A percentile compares a stretch with the other conserved stretches of the same genome.
These are phyloP conservation scores for Pachyseris speciosa DNA, from an alignment of 64 coral and sea anemone species.

Conservation along the genomic window DNA sequence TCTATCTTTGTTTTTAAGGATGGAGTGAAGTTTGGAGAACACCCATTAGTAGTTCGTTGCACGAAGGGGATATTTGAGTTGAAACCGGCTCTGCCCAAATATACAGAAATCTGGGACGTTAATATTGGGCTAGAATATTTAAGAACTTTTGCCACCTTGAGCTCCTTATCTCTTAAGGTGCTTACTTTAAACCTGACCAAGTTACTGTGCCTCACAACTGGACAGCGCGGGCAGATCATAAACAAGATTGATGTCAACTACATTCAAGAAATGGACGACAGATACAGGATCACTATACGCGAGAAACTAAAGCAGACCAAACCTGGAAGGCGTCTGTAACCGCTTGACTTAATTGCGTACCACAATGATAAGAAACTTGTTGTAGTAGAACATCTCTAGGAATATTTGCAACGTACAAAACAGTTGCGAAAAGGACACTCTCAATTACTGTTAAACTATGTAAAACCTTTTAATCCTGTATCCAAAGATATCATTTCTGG, in stretches of 20 bases:
- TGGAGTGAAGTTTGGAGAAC: slow-evolving; percentile 32
- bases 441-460: slow-evolving; percentile 23
- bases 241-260: slow-evolving; percentile 24
- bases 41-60: slow-evolving; percentile 37
- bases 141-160: not conserved
- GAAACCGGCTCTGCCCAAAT: slow-evolving; percentile 40
- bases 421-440: not conserved
- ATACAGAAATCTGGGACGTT: slow-evolving; percentile 48
- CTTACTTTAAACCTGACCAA: slow-evolving; percentile 38
- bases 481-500: slow-evolving; percentile 32
- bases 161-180: slow-evolving; percentile 11
- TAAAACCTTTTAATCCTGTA: slow-evolving; percentile 33
- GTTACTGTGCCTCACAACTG: not conserved
- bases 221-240: slow-evolving; percentile 22
- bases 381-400: slow-evolving; percentile 14
- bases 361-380: slow-evolving; percentile 6
- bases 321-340: slow-evolving; percentile 7
- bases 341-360: slow-evolving; percentile 2
- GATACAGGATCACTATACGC: not conserved
- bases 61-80: slow-evolving; percentile 68
- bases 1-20: not conserved
- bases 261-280: slow-evolving; percentile 27
- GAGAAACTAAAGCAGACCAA: slow-evolving; percentile 32
- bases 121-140: slow-evolving; percentile 26
- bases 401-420: slow-evolving; percentile 5